These are phyloP conservation scores for Mechanitis mazaeus DNA, from an alignment of 2,888 invertebrate species.

Conservation along the genomic window DNA sequence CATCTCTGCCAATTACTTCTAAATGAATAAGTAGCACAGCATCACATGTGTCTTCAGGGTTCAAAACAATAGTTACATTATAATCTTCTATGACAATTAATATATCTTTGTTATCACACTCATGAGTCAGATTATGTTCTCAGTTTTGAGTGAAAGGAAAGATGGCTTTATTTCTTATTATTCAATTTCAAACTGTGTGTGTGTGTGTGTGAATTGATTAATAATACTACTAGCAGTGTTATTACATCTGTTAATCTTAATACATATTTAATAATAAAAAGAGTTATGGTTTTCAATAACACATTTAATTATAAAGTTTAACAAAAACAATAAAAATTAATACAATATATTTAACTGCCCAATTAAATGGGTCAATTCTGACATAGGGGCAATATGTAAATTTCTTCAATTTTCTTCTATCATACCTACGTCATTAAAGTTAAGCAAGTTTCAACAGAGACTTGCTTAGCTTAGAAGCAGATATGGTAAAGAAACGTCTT, in stretches of 20 bases:
- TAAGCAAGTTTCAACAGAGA: no score
- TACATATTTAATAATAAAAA: neutral
- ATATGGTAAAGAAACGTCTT: no score
- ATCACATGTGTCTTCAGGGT: neutral
- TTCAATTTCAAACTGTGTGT: neutral
- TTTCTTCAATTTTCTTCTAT: no score
- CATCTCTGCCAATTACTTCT: conserved; percentile 1
- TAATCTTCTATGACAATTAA: conserved; percentile 5
- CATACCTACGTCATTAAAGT: no score
- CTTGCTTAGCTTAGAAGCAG: no score
- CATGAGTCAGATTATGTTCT: neutral
- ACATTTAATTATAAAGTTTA: no score
- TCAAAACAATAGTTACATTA: neutral
- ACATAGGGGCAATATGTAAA: no score
- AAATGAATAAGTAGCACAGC: neutral
- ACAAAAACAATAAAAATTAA: no score
- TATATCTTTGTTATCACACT: neutral
- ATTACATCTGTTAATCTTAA: neutral
- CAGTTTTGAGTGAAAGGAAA: neutral
- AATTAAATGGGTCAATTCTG: no score
- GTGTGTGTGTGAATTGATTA: neutral
- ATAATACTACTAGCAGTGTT: neutral
- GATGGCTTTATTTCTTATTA: neutral
- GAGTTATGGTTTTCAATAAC: no score
- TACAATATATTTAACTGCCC: no score